Evolutionary conservation across 37 sponge, comb jelly and placozoan genomes (phyloP), one percentile per base, ranked within the genome.

Genomic region (Agelas oroides): DNA sequence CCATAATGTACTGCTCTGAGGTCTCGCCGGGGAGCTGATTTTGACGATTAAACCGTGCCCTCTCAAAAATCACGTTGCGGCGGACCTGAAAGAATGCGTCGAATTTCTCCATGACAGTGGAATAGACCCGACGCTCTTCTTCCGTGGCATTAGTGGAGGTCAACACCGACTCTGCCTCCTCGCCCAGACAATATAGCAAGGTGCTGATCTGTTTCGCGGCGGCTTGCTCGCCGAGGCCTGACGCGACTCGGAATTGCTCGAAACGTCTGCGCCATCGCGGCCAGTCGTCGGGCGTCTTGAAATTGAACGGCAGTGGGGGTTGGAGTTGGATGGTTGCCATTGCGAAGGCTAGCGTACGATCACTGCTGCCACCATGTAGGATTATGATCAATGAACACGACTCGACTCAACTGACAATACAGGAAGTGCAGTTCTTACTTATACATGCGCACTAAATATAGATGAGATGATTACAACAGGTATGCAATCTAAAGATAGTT

Each of bases 21-120:
- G 71, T 37, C 35, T 70, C 82, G 14, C 82, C 82, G 23, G 24
- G n/a, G 25, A 33, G 73, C 63, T 83, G 84, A 27, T 30, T 64
- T 18, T 74, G 46, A 8, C 65, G 40, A 53, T 74, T 74, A 57
- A 83, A 83, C 70, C 75, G 20, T 16, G 54, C 73, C 40, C 84
- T 23, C 63, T 83, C 74, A 30, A 56, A 72, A 1, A 83, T 83
- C 0, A 74, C 39, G 23, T 81, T 81, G 23, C 33, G 53, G 23
- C 82, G 18, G 41, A 72, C 73, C 21, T 72, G 46, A n/a, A 72
- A 72, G 28, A 72, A 72, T 2, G 46, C 73, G 37, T 72, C 73
- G 16, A 72, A 72, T 46, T 72, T 72, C 6, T 46, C 46, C 46
- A 8, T 46, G 46, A 68, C 69, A 8, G 20, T 68, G 35, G n/a